Percentiles rank a stretch among this genome's conserved stretches.
These are phyloP conservation scores for Xylocopa sonorina DNA, from an alignment of 1,140 invertebrate species.

Conservation along the genomic window DNA sequence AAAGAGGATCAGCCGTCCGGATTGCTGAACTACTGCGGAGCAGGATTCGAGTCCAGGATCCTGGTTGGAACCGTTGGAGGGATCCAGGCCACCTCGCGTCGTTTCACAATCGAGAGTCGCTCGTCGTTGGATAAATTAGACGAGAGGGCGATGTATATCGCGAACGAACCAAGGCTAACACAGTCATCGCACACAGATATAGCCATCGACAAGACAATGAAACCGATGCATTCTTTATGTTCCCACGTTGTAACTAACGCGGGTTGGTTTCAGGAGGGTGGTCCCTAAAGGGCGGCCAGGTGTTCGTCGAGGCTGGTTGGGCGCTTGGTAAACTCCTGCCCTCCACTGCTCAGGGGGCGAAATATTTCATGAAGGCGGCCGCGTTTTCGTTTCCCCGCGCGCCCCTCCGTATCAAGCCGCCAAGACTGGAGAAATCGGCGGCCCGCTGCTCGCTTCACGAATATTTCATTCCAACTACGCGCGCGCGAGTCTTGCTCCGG, in stretches of 20 bases:
- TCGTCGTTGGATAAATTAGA: too few species aligned
- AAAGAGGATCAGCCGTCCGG: conserved; percentile 17
- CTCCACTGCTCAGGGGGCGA: conserved; percentile 30
- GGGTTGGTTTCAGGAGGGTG: conserved; percentile 53
- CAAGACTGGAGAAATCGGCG: conserved; percentile 14
- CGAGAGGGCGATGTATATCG: too few species aligned
- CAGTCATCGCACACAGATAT: too few species aligned
- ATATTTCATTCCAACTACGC: neutral
- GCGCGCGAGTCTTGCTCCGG: neutral
- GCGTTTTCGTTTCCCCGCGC: neutral
- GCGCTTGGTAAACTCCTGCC: conserved; percentile 54
- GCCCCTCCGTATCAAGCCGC: too few species aligned
- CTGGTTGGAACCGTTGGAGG: neutral
- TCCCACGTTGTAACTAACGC: conserved; percentile 61
- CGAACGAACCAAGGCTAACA: too few species aligned
- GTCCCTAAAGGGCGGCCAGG: conserved; percentile 17
- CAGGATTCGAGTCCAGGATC: neutral
- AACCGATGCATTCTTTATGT: conserved; percentile 67
- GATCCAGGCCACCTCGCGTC: neutral
- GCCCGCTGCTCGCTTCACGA: neutral
- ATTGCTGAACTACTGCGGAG: neutral
- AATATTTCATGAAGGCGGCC: conserved; percentile 61
- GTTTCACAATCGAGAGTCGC: neutral
- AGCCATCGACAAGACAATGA: conserved; percentile 52
- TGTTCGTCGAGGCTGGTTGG: neutral